Conservation (phyloP, 2,113 vertebrate species). For the Myrmecophaga tridactyla region DNA sequence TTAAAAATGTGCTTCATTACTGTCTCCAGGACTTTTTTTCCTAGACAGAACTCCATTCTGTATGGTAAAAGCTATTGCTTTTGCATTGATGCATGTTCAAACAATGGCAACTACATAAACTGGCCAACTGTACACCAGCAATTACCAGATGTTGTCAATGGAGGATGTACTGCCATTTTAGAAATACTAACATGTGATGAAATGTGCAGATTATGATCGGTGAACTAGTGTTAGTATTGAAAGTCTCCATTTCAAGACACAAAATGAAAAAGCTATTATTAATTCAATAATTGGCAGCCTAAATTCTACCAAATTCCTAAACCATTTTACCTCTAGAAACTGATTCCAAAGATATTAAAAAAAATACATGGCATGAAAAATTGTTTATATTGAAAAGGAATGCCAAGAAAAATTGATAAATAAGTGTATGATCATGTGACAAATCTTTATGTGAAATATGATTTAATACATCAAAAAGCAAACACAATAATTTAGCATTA, state of each 20-base stretch:
- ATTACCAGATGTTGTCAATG: background rate
- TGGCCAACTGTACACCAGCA: background rate
- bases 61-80: background rate
- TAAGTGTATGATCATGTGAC: background rate
- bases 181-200: background rate
- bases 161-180: background rate
- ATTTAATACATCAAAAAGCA: background rate
- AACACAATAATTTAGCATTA: background rate
- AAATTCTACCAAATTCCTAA: background rate
- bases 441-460: background rate
- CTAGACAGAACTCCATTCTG: background rate
- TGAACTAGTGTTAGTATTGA: background rate
- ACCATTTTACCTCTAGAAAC: background rate
- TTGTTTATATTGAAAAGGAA: background rate
- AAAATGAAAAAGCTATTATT: background rate
- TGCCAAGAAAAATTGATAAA: background rate
- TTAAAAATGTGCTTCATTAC: background rate
- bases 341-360: background rate
- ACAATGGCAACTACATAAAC: background rate
- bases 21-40: background rate
- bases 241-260: background rate
- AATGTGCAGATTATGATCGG: background rate
- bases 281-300: background rate
- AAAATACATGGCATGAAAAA: background rate
- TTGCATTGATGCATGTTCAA: background rate